These are phyloP conservation scores for Microplitis manilae DNA, from an alignment of 2,888 invertebrate genomes.

Conservation along the genomic window DNA sequence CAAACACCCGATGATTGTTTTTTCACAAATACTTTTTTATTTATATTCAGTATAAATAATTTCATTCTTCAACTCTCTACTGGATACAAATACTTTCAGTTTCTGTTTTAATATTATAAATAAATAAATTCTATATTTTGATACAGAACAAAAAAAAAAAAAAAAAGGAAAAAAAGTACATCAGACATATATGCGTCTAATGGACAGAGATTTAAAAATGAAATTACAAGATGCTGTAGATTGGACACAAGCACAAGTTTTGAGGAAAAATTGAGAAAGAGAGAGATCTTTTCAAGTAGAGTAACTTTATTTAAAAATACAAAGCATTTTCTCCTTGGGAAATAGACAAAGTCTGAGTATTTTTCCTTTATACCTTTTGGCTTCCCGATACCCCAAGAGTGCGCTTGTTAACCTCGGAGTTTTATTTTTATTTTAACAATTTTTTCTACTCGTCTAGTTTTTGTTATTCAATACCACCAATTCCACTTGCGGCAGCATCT, in stretches of 20 bases:
- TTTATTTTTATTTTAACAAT: slow-evolving; percentile 10
- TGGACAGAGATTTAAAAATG: neutral
- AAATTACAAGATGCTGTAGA: neutral
- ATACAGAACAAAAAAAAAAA: neutral
- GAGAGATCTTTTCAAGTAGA: slow-evolving; percentile 35
- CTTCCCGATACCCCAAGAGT: slow-evolving; percentile 37
- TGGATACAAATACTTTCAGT: neutral
- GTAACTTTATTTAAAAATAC: slow-evolving; percentile 61
- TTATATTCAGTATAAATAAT: neutral
- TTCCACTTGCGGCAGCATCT: neutral
- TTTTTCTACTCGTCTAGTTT: neutral
- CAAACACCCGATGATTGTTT: slow-evolving; percentile 9
- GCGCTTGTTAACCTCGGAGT: neutral
- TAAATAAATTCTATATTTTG: neutral
- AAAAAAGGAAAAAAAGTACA: neutral
- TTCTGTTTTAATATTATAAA: too few species aligned
- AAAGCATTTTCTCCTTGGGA: slow-evolving; percentile 55
- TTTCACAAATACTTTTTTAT: neutral
- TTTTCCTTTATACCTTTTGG: slow-evolving; percentile 14
- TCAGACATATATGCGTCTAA: neutral
- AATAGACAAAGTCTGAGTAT: slow-evolving; percentile 47
- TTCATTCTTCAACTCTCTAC: neutral
- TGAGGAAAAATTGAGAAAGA: neutral
- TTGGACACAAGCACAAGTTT: too few species aligned
- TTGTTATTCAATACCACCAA: neutral